Evolutionary conservation across 2,888 invertebrate genomes (phyloP).

Genomic region (Saturnia japonica): DNA sequence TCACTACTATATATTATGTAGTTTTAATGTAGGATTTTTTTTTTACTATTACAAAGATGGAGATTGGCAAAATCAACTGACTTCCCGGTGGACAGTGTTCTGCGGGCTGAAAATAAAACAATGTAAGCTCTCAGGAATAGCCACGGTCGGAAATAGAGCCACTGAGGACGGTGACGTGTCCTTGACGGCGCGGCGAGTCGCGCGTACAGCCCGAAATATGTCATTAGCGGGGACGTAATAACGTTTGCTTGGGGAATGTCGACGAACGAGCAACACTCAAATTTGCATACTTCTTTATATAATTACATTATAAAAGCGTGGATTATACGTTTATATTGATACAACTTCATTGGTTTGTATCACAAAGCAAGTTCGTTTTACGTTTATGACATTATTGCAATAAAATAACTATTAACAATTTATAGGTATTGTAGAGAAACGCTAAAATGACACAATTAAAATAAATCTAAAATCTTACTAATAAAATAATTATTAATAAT

Average conservation of each 20-base stretch:
- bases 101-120: slow-evolving; percentile 73
- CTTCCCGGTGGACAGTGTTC: slow-evolving; percentile 69
- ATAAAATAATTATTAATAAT: no score
- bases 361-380: no score
- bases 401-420: no score
- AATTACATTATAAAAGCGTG: background rate
- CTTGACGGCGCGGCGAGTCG: slow-evolving; percentile 63
- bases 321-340: background rate
- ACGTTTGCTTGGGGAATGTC: slow-evolving; percentile 40
- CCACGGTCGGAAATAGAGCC: slow-evolving; percentile 66
- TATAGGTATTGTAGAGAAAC: no score
- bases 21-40: background rate
- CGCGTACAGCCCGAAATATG: slow-evolving; percentile 63
- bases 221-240: slow-evolving; percentile 57
- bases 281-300: slow-evolving; percentile 1
- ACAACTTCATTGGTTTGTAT: background rate
- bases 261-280: background rate
- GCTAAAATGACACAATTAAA: no score
- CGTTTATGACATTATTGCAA: no score
- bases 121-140: slow-evolving; percentile 79
- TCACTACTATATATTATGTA: background rate
- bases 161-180: slow-evolving; percentile 69
- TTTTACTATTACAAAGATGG: background rate
- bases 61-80: slow-evolving; percentile 45
- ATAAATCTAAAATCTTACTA: no score